These are phyloP conservation scores for Erebia palarica DNA, from an alignment of 2,888 invertebrate genomes.

Conservation along the genomic window DNA sequence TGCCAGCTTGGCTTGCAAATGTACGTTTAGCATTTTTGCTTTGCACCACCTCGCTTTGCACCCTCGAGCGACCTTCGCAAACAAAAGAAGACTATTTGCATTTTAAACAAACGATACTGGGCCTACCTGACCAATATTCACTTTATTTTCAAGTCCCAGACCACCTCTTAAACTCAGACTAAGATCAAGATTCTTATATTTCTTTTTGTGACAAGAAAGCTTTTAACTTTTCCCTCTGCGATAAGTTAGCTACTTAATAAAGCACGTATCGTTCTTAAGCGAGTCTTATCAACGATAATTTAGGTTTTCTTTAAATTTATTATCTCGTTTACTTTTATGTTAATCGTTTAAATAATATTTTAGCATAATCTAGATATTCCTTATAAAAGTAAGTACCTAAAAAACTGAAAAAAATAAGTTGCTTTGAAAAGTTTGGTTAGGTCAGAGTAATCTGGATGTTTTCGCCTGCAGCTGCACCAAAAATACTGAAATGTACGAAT, in stretches of 20 bases:
- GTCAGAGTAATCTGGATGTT: background rate
- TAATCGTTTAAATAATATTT: too few relatives aligned
- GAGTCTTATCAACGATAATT: constrained; percentile 20
- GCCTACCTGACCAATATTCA: constrained; percentile 53
- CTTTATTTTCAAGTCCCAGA: constrained; percentile 3
- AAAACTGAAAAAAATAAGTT: background rate
- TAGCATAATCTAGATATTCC: too few relatives aligned
- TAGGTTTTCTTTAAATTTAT: constrained; percentile 5
- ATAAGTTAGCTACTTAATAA: constrained; percentile 16
- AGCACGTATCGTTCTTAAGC: constrained; percentile 18
- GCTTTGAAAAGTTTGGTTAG: background rate
- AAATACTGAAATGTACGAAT: background rate
- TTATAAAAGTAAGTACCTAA: background rate
- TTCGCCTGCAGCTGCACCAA: background rate
- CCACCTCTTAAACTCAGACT: background rate
- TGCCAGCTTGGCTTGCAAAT: constrained; percentile 64
- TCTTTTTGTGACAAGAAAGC: constrained; percentile 18
- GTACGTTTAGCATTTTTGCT: constrained; percentile 69
- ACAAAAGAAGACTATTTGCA: constrained; percentile 78
- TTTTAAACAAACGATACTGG: constrained; percentile 77
- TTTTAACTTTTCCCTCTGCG: constrained; percentile 10
- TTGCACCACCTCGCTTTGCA: constrained; percentile 49
- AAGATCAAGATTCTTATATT: constrained; percentile 18
- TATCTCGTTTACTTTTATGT: background rate
- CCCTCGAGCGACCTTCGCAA: constrained; percentile 62